Conservation (phyloP, 2,797 vertebrate genomes). For the Neosalanx taihuensis region DNA sequence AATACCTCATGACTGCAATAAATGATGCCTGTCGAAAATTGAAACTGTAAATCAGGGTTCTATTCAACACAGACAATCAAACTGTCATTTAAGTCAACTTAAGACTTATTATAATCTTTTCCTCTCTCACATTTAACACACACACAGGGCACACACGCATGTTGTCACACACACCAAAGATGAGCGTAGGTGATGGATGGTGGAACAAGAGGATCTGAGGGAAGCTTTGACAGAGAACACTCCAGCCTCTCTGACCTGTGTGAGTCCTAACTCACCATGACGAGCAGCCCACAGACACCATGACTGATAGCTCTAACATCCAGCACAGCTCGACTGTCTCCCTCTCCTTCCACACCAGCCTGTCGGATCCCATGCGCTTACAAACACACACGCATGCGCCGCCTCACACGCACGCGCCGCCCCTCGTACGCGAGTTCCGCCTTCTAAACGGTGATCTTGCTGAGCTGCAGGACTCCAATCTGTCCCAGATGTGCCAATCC, state of each 20-base stretch:
- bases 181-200: constrained; percentile 28
- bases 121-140: background rate
- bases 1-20: constrained; percentile 28
- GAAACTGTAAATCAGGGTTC: background rate
- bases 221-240: constrained; percentile 28
- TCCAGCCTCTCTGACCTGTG: constrained; percentile 21
- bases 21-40: background rate
- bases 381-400: constrained; percentile 26
- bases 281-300: constrained; percentile 39
- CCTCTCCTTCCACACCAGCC: background rate
- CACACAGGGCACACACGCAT: constrained; percentile 2
- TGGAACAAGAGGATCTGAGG: constrained; percentile 31
- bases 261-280: constrained; percentile 25
- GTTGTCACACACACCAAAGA: constrained; percentile 1
- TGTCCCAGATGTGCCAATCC: constrained; percentile 71
- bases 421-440: constrained; percentile 51
- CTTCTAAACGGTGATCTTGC: constrained; percentile 33
- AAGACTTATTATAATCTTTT: background rate
- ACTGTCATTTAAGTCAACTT: too few relatives aligned
- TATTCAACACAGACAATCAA: background rate
- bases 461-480: constrained; percentile 56
- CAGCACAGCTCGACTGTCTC: constrained; percentile 31
- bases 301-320: constrained; percentile 48
- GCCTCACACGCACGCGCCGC: constrained; percentile 26
- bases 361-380: background rate